These are phyloP conservation scores for Eulemur macaco DNA, from an alignment of 2,113 vertebrate genomes.

Conservation along the genomic window DNA sequence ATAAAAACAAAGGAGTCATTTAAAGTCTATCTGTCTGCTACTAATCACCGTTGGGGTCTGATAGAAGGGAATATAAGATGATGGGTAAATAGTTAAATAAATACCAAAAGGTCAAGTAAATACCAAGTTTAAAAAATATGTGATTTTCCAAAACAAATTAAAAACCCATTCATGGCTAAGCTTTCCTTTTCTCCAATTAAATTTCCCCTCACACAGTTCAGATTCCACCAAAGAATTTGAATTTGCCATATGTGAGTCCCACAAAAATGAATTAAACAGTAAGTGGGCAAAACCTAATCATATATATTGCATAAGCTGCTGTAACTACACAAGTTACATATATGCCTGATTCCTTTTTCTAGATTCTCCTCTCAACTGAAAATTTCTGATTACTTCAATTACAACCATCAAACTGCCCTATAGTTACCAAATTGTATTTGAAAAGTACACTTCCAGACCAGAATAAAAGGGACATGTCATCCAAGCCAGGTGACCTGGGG, in stretches of 20 bases:
- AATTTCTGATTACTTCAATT: neutral
- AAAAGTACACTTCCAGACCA: neutral
- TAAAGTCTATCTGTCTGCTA: neutral
- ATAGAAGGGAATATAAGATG: neutral
- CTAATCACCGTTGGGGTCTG: neutral
- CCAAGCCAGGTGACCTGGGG: neutral
- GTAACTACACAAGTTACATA: neutral
- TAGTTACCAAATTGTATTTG: neutral
- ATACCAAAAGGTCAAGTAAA: conserved; percentile 12
- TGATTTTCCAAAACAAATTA: neutral
- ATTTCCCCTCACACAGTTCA: neutral
- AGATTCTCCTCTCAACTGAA: neutral
- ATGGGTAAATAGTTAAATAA: neutral
- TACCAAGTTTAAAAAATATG: neutral
- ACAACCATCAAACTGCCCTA: neutral
- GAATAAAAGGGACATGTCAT: neutral
- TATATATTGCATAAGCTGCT: neutral
- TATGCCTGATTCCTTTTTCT: neutral
- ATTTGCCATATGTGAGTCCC: neutral
- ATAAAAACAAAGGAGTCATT: neutral
- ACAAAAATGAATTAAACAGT: neutral
- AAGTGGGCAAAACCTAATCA: neutral
- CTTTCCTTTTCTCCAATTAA: neutral
- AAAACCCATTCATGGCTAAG: neutral
- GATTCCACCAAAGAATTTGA: neutral